Base-by-base conservation (phyloP, 2,797 vertebrate species). In the Melanotaenia boesemani region DNA sequence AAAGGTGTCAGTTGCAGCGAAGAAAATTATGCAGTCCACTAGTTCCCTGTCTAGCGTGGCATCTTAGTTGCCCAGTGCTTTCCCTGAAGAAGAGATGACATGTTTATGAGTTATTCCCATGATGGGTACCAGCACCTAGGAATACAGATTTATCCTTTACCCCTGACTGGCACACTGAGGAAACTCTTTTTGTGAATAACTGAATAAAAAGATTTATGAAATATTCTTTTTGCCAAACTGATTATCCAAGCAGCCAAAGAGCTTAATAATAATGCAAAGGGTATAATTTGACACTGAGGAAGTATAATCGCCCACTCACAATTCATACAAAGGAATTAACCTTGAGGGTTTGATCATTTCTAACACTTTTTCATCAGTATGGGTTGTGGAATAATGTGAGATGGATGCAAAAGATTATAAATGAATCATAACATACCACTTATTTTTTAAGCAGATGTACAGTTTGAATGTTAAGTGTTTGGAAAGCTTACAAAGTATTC, bases 1-100 rank as follows among this genome's bases (percentile, higher is more conserved):
- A 92, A 93, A 93, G 92, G 93, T 93, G 92, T 94, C 93, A 92
- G 91, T 88, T 89, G 84, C 86, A 83, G 85, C 79, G 66, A 85
- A 89, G 83, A 81, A 93, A 93, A 94, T 94, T 92, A 93, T 92
- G 86, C 92, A 94, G 93, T 94, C 92, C 92, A 92, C 89, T 93
- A 92, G 93, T 89, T 94, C 84, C 79, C 88, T 90, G 91, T 94
- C 92, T 92, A 75, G 87, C 81, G 61, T 92, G 89, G 89, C 90
- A 88, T 92, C 86, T 87, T 75, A 79, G 82, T 88, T 86, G 81
- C 90, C 78, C 82, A 48, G 80, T 16, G 76, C 81, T 90, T 84
- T 88, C 89, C 88, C 91, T 82, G 87, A 94, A 93, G 88, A 90
- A 90, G 83, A 88, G 87, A 91, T 92, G 92, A 93, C 91, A 92